phyloP scores from a whole-genome alignment of 2,113 vertebrate species.

The Stercorarius parasiticus region DNA sequence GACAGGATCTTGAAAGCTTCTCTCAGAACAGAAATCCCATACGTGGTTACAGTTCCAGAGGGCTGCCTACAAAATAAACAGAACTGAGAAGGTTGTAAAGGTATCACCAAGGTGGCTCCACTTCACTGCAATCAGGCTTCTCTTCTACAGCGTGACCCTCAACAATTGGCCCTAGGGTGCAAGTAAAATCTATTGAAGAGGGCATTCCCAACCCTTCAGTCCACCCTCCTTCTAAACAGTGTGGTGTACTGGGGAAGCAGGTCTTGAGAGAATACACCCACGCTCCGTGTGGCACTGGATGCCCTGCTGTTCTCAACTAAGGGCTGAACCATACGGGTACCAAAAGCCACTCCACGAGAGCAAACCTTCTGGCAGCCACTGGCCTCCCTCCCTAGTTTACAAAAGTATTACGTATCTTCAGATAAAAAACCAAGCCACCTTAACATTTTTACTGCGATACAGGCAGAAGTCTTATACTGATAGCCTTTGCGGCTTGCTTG shows the following conservation, averaged over 20 bases:
- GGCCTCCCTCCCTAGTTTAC: neutral
- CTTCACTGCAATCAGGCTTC: neutral
- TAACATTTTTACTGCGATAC: neutral
- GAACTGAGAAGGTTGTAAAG: neutral
- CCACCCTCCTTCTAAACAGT: accelerated
- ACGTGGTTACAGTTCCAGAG: slow-evolving; percentile 24
- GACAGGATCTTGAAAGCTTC: slow-evolving; percentile 77
- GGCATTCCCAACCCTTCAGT: neutral
- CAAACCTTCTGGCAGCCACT: neutral
- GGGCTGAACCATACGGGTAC: accelerated
- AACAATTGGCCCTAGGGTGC: neutral
- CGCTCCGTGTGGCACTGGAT: accelerated
- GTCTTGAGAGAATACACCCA: accelerated
- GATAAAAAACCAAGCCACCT: neutral
- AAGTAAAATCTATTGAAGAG: accelerated
- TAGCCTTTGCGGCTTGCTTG: neutral
- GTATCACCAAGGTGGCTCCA: neutral
- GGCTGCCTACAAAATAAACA: slow-evolving; percentile 66
- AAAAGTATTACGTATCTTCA: no score
- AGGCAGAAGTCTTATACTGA: neutral
- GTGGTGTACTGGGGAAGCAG: neutral
- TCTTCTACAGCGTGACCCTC: neutral
- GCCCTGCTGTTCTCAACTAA: neutral
- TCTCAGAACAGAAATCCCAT: slow-evolving; percentile 74
- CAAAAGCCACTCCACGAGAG: accelerated